Base-by-base conservation (phyloP, 2,113 vertebrate genomes). In the Lethenteron reissneri region DNA sequence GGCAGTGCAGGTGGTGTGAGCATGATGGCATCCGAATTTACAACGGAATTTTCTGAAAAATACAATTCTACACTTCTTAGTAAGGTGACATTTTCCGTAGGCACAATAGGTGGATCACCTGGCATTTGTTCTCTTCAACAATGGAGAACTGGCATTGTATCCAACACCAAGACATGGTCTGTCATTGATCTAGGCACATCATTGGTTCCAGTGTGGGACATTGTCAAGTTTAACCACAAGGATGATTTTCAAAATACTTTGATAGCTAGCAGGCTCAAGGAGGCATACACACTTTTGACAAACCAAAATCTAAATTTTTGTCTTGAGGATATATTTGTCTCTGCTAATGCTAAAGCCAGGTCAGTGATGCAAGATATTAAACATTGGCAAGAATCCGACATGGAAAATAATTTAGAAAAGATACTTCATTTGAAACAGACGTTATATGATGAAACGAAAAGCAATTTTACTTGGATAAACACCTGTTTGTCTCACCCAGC, bases 171-270 rank as follows among this genome's bases (percentile, higher is more conserved):
- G 58, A 80, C 76, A 2, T 83, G 80, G 81, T 72, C 56, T 21
- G 71, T 85, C 9, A 81, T 82, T 0, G 81, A 83, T 72, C 72
- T 75, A 2, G 77, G 79, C 9, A 69, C 70, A 60, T 68, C 76
- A 6, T 72, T 84, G 64, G 70, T 80, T 9, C 81, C 81, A 1
- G 72, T 82, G 58, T 82, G 82, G 82, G 78, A 83, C 0, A 13
- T 83, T 7, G 76, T 82, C 71, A 70, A 73, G 21, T 58, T 1
- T 14, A 79, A 64, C 3, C 82, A 84, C 71, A 71, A 8, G 12
- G 2, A 1, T 0, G 73, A 81, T 19, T 84, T 85, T 71, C 56
- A 73, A 9, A 70, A 82, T 0, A 2, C 0, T 3, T 0, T 0
- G 21, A 70, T 72, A 13, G 1, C 81, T 15, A 76, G 72, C 12